Evolutionary conservation across 2,113 vertebrate genomes (phyloP), one percentile per base, ranked within the genome.

Genomic region (Macrotus californicus): DNA sequence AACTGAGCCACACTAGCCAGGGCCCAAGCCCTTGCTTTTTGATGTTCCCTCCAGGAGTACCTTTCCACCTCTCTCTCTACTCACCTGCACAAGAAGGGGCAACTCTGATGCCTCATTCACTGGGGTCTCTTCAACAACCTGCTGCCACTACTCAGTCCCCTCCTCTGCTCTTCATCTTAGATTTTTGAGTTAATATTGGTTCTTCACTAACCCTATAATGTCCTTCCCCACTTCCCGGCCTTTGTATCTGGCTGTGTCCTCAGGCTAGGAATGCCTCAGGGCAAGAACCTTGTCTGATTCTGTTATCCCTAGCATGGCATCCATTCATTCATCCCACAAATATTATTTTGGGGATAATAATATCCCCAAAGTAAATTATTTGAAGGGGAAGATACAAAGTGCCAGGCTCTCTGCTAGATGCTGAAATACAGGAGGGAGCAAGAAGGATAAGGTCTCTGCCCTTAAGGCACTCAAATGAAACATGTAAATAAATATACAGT

Each of bases 291-390:
- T 76, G 26, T 69, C 61, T 83, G 75, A 85, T 72, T 90, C 46
- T 81, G 26, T 70, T 80, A 84, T 41, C 14, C n/a, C 34, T 39
- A 61, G 43, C 56, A 22, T 50, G 66, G 34, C 41, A 79, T 52
- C 39, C 52, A 70, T 48, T 84, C 59, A 70, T 41, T 75, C 92
- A 92, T 88, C 82, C 43, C 66, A 76, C 73, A 94, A 87, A 92
- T 43, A 94, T 13, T 61, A 77, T 0, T 54, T 24, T 22, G 22
- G 54, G 52, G 52, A 7, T 21, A 54, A 21, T n/a, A n/a, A n/a
- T n/a, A n/a, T n/a, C n/a, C n/a, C n/a, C n/a, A n/a, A n/a, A n/a
- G n/a, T n/a, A n/a, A n/a, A n/a, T n/a, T n/a, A n/a, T n/a, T n/a
- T n/a, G n/a, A n/a, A n/a, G 21, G 82, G 88, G 77, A 95, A 41